phyloP scores from a whole-genome alignment of 1,140 invertebrate species.

The Apis florea region DNA sequence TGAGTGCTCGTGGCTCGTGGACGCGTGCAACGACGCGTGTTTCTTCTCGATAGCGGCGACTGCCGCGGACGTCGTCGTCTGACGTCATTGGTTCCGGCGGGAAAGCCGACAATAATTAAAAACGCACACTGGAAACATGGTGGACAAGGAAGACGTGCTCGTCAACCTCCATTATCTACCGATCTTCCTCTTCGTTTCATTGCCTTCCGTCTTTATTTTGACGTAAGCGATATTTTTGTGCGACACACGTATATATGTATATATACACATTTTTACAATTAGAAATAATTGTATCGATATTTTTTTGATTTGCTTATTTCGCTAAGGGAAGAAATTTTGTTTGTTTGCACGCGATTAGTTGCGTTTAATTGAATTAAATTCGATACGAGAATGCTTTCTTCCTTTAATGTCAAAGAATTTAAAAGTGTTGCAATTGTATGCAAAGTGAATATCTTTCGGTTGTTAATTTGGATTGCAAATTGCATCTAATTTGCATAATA shows the following conservation, averaged over 20 bases:
- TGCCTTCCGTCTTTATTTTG: conserved; percentile 82
- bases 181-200: conserved; percentile 81
- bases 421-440: not conserved
- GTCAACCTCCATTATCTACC: conserved; percentile 81
- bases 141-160: conserved; percentile 64
- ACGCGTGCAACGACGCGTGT: conserved; percentile 50
- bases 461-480: conserved; percentile 11
- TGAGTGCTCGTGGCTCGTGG: conserved; percentile 52
- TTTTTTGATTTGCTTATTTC: not conserved
- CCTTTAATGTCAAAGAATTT: not conserved
- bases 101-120: conserved; percentile 17
- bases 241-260: not conserved
- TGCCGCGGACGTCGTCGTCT: conserved; percentile 43
- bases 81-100: conserved; percentile 46
- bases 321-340: not conserved
- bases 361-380: not conserved
- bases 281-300: not conserved
- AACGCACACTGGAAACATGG: conserved; percentile 55
- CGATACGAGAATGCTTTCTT: not conserved
- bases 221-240: not conserved
- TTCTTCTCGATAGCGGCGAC: conserved; percentile 40
- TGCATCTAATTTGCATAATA: not conserved
- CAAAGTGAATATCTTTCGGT: not conserved
- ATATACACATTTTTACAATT: not conserved
- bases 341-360: not conserved